Percentiles rank a stretch among this genome's conserved stretches.
phyloP scores from a whole-genome alignment of 2,797 vertebrate genomes.

The Hemibagrus guttatus region DNA sequence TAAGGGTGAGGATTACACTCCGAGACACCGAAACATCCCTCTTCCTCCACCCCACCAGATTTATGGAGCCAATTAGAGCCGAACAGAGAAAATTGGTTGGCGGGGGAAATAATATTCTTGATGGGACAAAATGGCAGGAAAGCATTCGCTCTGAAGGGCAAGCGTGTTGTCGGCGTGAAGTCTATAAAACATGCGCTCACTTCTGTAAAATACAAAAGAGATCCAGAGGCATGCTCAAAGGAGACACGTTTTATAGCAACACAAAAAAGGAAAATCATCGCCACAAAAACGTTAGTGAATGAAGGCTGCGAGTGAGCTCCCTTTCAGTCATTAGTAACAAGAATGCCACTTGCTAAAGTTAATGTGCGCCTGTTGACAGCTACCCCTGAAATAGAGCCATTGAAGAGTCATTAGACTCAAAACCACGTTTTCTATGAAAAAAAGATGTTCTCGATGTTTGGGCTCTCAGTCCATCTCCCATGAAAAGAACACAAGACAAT shows the following conservation, averaged over 20 bases:
- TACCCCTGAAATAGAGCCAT: slow-evolving; percentile 8
- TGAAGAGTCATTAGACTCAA: slow-evolving; percentile 19
- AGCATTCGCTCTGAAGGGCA: slow-evolving; percentile 94
- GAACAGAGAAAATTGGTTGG: slow-evolving; percentile 99
- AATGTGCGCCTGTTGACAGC: slow-evolving; percentile 26
- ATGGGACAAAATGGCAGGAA: slow-evolving; percentile 93
- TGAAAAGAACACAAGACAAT: slow-evolving; percentile 23
- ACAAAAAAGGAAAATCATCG: slow-evolving; percentile 22
- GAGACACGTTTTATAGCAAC: slow-evolving; percentile 68
- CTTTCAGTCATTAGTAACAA: slow-evolving; percentile 12
- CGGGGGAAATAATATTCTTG: slow-evolving; percentile 99
- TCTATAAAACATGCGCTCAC: slow-evolving; percentile 85
- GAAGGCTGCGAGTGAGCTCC: background rate
- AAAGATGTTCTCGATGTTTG: background rate
- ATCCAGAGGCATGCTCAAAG: slow-evolving; percentile 57
- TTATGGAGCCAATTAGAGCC: slow-evolving; percentile 99
- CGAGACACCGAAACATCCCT: slow-evolving; percentile 99
- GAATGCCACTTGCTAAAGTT: background rate
- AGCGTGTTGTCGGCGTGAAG: slow-evolving; percentile 84
- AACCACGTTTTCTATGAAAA: background rate
- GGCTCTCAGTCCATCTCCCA: background rate
- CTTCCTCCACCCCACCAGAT: slow-evolving; percentile 98
- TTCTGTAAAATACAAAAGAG: slow-evolving; percentile 77
- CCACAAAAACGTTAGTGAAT: background rate
- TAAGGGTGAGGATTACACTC: slow-evolving; percentile 99